phyloP scores from a whole-genome alignment of 2,113 vertebrate genomes.

The Microcebus tavaratra region DNA sequence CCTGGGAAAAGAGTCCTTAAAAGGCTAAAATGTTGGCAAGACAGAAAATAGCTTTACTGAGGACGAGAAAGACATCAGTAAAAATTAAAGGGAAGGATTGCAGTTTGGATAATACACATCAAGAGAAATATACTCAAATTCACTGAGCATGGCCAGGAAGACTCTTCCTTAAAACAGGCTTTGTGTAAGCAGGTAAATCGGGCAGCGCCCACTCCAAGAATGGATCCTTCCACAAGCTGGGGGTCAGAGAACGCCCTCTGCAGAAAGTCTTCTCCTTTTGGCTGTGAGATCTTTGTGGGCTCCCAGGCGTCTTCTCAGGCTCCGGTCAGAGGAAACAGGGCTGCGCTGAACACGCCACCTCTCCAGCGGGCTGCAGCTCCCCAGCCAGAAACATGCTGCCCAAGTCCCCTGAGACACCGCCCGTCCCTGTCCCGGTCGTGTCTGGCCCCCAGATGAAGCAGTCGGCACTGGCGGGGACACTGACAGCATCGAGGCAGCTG shows the following conservation, averaged over 20 bases:
- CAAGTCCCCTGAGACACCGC: background rate
- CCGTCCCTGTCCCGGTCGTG: background rate
- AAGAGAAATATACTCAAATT: background rate
- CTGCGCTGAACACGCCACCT: background rate
- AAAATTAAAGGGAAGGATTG: background rate
- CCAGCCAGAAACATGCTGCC: too few species aligned
- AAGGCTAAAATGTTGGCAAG: background rate
- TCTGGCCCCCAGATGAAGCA: background rate
- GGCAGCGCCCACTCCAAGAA: background rate
- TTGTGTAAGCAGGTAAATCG: background rate
- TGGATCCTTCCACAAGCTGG: background rate
- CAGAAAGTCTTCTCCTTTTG: background rate
- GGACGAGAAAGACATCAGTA: background rate
- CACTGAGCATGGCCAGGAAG: background rate
- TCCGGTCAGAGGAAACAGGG: background rate
- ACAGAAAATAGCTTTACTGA: background rate
- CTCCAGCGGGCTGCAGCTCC: background rate
- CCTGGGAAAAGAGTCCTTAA: background rate
- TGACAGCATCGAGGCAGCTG: background rate
- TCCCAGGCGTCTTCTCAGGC: background rate
- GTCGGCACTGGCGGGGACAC: too few species aligned
- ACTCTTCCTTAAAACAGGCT: background rate
- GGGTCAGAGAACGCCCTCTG: background rate
- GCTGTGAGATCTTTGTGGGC: background rate
- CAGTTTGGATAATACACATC: background rate